Percentiles rank a stretch among this genome's conserved stretches.
Conservation (phyloP, 1,140 invertebrate genomes). For the Pissodes strobi region DNA sequence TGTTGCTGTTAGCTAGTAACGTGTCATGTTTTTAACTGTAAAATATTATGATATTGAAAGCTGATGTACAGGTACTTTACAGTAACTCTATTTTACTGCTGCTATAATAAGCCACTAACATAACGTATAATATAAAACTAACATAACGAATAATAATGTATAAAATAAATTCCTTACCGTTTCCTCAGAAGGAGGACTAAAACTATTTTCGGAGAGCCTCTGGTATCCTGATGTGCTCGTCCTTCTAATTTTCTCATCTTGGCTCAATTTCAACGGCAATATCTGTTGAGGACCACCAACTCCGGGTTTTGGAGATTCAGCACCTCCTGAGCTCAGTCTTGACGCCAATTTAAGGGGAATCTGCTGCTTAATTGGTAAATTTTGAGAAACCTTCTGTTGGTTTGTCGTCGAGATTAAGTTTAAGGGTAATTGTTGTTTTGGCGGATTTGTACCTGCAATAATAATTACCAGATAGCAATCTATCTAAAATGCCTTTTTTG, state of each 20-base stretch:
- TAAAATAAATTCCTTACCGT: constrained; percentile 47
- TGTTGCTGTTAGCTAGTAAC: too few relatives aligned
- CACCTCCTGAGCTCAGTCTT: constrained; percentile 59
- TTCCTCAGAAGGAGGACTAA: constrained; percentile 58
- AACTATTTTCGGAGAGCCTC: constrained; percentile 53
- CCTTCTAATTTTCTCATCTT: constrained; percentile 49
- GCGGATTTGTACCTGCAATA: constrained; percentile 31
- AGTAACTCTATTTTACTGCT: too few relatives aligned
- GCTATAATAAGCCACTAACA: too few relatives aligned
- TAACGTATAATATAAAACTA: too few relatives aligned
- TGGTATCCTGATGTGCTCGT: constrained; percentile 56
- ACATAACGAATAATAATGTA: too few relatives aligned
- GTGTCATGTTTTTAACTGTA: too few relatives aligned
- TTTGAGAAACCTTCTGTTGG: constrained; percentile 71
- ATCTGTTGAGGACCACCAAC: constrained; percentile 47
- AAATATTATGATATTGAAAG: too few relatives aligned
- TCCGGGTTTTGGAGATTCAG: constrained; percentile 54
- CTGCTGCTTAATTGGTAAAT: constrained; percentile 76
- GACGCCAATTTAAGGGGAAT: constrained; percentile 78
- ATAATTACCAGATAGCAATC: too few relatives aligned
- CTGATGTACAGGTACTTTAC: too few relatives aligned
- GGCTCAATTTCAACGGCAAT: constrained; percentile 46
- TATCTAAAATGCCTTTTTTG: too few relatives aligned
- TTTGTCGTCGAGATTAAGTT: constrained; percentile 83
- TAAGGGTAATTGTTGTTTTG: constrained; percentile 64